Base-by-base conservation (phyloP, 2,888 invertebrate species). In the Vandiemenella viatica region DNA sequence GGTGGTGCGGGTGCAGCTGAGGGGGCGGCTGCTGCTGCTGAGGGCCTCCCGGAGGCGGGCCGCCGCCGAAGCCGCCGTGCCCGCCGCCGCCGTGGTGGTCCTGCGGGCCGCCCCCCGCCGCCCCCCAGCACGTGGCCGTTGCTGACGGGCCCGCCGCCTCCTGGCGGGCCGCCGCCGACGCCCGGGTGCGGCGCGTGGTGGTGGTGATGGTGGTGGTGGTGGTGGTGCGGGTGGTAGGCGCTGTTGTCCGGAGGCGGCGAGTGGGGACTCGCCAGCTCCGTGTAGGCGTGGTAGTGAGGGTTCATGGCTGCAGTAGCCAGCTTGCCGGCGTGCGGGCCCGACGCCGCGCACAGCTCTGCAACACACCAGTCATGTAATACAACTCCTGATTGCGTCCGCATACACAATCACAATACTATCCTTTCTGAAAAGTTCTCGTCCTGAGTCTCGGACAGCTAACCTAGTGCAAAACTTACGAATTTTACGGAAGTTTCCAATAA, bases 251-350 rank as follows among this genome's bases (percentile, higher is more conserved):
- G 77, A 66, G 81, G 80, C 45, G 61, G 60, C 32, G 62, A 61
- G 71, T 82, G 82, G 60, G 82, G 80, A 64, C 82, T 80, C 71
- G 80, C 79, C 61, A 83, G 76, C 74, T 83, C 83, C 73, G 80
- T 76, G 73, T 83, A 83, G 72, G 82, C 79, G 76, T 83, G 85
- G 77, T 85, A 86, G 73, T 85, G 84, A 74, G 86, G 83, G 81
- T 87, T 88, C 87, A 88, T 87, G 73, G 83, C 83, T 71, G 80
- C 75, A 78, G 83, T 82, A 74, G 84, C 84, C 84, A 85, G 85
- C 77, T 84, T 85, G 85, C 74, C 76, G 60, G 77, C 75, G 74
- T 71, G 48, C 38, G 45, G 15, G 51, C 42, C 52, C 46, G 40
- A 44, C 47, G 43, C 47, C 15, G 13, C 32, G 19, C 45, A 42